Conservation (phyloP, 2,797 vertebrate genomes). For the Acanthiza pusilla region DNA sequence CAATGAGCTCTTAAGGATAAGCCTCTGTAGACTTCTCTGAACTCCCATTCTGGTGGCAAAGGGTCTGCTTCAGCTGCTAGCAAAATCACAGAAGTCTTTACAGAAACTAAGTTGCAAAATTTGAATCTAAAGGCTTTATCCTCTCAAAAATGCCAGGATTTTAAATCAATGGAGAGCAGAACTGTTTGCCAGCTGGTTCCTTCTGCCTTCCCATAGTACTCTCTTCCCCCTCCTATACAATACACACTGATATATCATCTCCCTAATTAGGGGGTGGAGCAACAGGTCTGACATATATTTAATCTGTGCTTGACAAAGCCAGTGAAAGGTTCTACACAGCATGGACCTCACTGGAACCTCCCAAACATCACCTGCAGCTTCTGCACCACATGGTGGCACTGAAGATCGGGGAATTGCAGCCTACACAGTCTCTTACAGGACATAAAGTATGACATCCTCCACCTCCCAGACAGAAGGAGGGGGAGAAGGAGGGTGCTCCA, state of each 20-base stretch:
- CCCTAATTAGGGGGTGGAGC: neutral
- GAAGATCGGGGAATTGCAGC: neutral
- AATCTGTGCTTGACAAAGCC: neutral
- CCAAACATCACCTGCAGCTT: neutral
- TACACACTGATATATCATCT: neutral
- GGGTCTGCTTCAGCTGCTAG: neutral
- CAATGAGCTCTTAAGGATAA: neutral
- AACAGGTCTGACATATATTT: neutral
- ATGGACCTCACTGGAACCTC: neutral
- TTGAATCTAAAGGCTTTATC: neutral
- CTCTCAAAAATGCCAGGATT: neutral
- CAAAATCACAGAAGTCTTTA: neutral
- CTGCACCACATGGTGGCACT: constrained; percentile 58
- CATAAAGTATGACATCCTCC: neutral
- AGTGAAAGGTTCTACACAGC: neutral
- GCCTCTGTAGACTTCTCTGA: neutral
- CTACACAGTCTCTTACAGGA: neutral
- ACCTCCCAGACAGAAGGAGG: neutral
- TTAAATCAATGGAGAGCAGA: neutral
- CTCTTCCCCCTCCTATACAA: neutral
- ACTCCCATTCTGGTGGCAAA: neutral
- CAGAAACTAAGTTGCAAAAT: neutral
- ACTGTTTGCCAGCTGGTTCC: neutral
- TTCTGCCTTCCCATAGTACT: neutral
- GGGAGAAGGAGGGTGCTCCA: neutral